Evolutionary conservation across 2,888 invertebrate genomes (phyloP), one percentile per base, ranked within the genome.

Genomic region (Drosophila melanosoma): DNA sequence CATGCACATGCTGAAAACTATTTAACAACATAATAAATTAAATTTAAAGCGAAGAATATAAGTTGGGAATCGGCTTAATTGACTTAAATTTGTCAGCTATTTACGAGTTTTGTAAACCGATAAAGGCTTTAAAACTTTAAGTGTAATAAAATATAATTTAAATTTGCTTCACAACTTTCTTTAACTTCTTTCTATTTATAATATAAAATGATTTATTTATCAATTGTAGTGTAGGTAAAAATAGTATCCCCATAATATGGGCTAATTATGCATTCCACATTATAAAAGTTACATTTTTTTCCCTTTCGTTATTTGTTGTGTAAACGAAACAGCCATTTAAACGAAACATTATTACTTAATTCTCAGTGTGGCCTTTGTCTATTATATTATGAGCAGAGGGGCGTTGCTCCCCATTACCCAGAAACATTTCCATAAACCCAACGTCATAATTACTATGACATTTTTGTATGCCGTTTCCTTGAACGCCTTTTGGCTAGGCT

Each of bases 391-490:
- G 65, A 76, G 80, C 71, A 32, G 48, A 45, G 56, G 54, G 72
- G 72, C 63, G 72, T 72, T 67, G 74, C 59, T 56, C 4, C 11
- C 53, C 59, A 62, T 49, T 53, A 54, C 20, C 33, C 38, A 15
- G 58, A 26, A 61, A 38, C 65, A 83, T 81, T 83, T 81, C 52
- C 86, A 79, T 86, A 86, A 83, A 81, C 64, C 79, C 88, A 88
- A 88, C 66, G 76, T 88, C 88, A 88, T 84, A 88, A 84, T 84
- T 88, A 86, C 86, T 69, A 70, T 72, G 86, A 86, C 81, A 83
- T 81, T 88, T 87, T 79, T 77, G 66, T 75, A 70, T 68, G 59
- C 58, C 70, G 64, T 68, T 80, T 74, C 20, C 80, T 68, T 68
- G 49, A 78, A 69, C 58, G 69, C 60, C 68, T 49, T 38, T n/a